Base-by-base conservation (phyloP, 2,888 invertebrate species). In the Tetranychus truncatus region DNA sequence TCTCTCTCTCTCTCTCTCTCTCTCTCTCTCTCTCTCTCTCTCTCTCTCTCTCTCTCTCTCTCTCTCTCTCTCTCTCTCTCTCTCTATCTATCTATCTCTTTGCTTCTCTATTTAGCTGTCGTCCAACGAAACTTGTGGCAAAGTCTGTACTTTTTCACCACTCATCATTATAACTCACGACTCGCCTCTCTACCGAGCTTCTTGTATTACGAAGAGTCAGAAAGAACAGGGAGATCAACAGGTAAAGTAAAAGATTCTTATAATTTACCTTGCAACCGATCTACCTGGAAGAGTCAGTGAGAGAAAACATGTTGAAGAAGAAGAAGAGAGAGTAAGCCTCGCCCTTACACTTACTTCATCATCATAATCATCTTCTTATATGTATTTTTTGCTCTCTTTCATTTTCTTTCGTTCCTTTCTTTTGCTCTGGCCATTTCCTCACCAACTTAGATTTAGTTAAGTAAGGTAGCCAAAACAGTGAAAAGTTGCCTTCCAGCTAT, bases 331-430 rank as follows among this genome's bases (percentile, higher is more conserved):
- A 69, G 9, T 44, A 45, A 8, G 65, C n/a, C 46, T 24, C 24
- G 34, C 21, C 69, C 34, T 24, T 67, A 44, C 45, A 55, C 69
- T 45, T 73, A 71, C 71, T 34, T 72, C 76, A 67, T 71, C 65
- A 24, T 24, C 66, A 24, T 74, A 34, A 75, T 21, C 74, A 20
- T 67, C 44, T 74, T 20, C 67, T 34, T 66, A 71, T 75, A 20
- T 71, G 34, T 11, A 20, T 20, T 69, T 20, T 69, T 21, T 69
- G 20, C 69, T 69, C 69, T 69, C 69, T 69, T 8, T 72, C 72
- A 66, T 55, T 75, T 74, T 74, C 69, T 71, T 74, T 75, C 71
- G 66, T 73, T 71, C 67, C 69, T 66, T 74, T 74, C 65, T 72
- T 73, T 71, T 66, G n/a, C 74, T 45, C 20, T 67, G 6, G 18